Percentiles rank a stretch among this genome's conserved stretches.
Conservation (phyloP, 2,797 vertebrate genomes). For the Enteromius unitaeniatus region DNA sequence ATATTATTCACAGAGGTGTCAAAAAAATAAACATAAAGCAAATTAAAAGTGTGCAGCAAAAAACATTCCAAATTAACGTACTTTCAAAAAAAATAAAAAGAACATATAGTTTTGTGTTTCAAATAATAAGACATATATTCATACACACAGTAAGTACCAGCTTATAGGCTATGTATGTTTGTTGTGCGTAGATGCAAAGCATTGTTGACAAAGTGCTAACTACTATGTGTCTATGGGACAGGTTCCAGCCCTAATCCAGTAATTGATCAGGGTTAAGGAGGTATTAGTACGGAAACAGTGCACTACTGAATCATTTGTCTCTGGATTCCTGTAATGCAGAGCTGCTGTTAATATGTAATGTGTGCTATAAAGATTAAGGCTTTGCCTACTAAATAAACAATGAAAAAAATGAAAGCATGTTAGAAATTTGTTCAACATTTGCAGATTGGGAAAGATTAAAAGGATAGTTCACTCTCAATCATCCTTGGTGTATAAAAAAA, state of each 20-base stretch:
- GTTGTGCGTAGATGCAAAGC: neutral
- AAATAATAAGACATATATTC: no score
- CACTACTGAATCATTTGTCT: slow-evolving; percentile 4
- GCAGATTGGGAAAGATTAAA: neutral
- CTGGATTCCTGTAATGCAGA: neutral
- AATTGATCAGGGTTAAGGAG: slow-evolving; percentile 73
- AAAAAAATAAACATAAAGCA: neutral
- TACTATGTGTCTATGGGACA: slow-evolving; percentile 31
- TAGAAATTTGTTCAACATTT: neutral
- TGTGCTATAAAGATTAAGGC: neutral
- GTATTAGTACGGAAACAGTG: slow-evolving; percentile 66
- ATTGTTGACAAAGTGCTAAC: neutral
- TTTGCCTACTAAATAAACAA: neutral
- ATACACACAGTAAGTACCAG: no score
- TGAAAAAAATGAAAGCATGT: neutral
- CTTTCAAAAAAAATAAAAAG: neutral
- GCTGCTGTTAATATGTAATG: neutral
- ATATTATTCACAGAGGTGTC: neutral
- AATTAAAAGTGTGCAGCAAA: neutral
- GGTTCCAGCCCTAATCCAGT: slow-evolving; percentile 68
- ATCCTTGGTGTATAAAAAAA: no score
- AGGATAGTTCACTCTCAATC: no score
- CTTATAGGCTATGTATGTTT: no score
- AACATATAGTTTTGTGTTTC: no score
- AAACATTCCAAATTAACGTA: neutral